Percentiles rank a stretch among this genome's conserved stretches.
phyloP scores from a whole-genome alignment of 2,113 vertebrate genomes.

The Pachypanchax playfairii region DNA sequence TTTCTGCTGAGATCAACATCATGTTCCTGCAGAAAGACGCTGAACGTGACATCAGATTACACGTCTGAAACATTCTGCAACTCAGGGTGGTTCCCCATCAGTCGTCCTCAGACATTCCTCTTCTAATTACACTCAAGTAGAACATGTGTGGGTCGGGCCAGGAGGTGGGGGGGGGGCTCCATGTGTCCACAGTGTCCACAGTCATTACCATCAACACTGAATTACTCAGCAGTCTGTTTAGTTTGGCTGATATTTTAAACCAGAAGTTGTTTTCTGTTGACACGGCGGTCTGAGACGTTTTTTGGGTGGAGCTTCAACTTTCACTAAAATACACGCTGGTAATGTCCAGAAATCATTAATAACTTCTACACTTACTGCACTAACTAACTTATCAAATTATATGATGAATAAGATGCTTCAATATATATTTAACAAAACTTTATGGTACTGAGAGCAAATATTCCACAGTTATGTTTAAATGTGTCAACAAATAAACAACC shows the following conservation, averaged over 20 bases:
- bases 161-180: neutral
- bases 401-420: too few relatives aligned
- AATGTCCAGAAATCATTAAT: neutral
- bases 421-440: too few relatives aligned
- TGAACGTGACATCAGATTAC: conserved; percentile 21
- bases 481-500: too few relatives aligned
- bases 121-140: conserved; percentile 48
- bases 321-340: neutral
- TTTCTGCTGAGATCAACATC: too few relatives aligned
- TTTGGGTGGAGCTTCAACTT: conserved; percentile 17
- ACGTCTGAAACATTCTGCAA: conserved; percentile 30
- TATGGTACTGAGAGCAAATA: too few relatives aligned
- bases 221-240: conserved; percentile 16
- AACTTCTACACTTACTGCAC: neutral
- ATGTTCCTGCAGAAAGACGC: conserved; percentile 2
- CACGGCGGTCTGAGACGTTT: conserved; percentile 23
- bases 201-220: conserved; percentile 4
- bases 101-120: conserved; percentile 44
- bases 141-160: conserved; percentile 22
- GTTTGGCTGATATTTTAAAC: conserved; percentile 37
- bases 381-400: too few relatives aligned
- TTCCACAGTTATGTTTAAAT: too few relatives aligned
- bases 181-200: too few relatives aligned
- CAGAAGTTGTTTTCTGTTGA: conserved; percentile 38
- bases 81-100: conserved; percentile 43